Conservation (phyloP, 2,797 vertebrate species). For the Prionace glauca region DNA sequence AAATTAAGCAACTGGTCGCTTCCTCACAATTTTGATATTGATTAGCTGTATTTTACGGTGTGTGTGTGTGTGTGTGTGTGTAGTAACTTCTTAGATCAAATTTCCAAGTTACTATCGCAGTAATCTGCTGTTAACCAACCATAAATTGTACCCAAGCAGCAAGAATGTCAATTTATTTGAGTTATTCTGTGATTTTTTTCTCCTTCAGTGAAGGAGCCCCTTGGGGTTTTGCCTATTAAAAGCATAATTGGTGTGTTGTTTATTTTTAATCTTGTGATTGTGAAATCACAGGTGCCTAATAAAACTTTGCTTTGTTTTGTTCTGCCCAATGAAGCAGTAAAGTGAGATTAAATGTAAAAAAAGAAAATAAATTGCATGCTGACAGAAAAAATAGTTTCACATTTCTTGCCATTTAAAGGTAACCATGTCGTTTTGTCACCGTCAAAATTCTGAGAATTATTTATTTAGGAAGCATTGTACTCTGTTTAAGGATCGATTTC, state of each 20-base stretch:
- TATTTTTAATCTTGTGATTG: constrained; percentile 12
- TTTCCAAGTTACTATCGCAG: neutral
- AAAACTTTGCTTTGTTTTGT: neutral
- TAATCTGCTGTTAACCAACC: neutral
- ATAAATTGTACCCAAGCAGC: neutral
- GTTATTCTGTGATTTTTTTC: neutral
- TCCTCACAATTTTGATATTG: neutral
- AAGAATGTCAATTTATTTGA: neutral
- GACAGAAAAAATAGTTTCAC: neutral
- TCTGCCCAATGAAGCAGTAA: constrained; percentile 7
- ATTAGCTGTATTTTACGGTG: neutral
- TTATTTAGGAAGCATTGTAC: neutral
- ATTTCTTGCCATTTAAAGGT: constrained; percentile 8
- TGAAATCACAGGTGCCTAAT: constrained; percentile 17
- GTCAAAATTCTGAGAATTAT: neutral
- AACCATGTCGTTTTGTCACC: neutral
- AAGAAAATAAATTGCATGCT: neutral
- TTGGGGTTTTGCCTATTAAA: constrained; percentile 20
- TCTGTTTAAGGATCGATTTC: neutral
- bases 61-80: too few relatives aligned
- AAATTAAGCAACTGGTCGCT: neutral
- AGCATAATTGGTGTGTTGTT: constrained; percentile 20
- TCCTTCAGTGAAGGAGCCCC: neutral
- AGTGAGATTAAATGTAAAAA: constrained; percentile 20
- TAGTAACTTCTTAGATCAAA: neutral